phyloP scores from a whole-genome alignment of 1,140 invertebrate species.

The Linepithema humile region DNA sequence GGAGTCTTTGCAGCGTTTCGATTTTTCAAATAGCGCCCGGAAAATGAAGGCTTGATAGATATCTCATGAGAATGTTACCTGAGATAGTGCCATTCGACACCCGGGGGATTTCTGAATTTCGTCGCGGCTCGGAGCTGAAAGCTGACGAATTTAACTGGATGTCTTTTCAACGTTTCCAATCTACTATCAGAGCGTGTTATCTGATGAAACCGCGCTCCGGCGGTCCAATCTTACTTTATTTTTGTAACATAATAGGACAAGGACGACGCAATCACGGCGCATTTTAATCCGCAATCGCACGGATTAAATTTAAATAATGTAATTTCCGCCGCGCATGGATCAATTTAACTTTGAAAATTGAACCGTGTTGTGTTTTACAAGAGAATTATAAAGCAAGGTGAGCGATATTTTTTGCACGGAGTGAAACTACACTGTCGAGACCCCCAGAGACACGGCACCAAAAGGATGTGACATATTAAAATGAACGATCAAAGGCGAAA shows the following conservation, averaged over 20 bases:
- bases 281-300: background rate
- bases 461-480: background rate
- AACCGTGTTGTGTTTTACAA: background rate
- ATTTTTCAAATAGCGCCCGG: slow-evolving; percentile 64
- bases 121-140: background rate
- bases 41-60: slow-evolving; percentile 57
- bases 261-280: background rate
- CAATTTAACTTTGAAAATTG: background rate
- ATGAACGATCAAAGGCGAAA: background rate
- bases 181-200: slow-evolving; percentile 7
- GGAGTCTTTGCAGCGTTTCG: slow-evolving; percentile 63
- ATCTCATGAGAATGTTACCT: slow-evolving; percentile 43
- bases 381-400: background rate
- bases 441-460: background rate
- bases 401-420: background rate
- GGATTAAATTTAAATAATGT: background rate
- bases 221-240: background rate
- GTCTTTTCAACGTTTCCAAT: slow-evolving; percentile 22
- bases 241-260: background rate
- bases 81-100: slow-evolving; percentile 47
- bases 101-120: slow-evolving; percentile 1
- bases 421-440: background rate
- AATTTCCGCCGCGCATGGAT: background rate
- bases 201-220: background rate
- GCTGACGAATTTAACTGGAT: background rate